phyloP scores from a whole-genome alignment of 1,140 invertebrate species.

The Drosophila asahinai region DNA sequence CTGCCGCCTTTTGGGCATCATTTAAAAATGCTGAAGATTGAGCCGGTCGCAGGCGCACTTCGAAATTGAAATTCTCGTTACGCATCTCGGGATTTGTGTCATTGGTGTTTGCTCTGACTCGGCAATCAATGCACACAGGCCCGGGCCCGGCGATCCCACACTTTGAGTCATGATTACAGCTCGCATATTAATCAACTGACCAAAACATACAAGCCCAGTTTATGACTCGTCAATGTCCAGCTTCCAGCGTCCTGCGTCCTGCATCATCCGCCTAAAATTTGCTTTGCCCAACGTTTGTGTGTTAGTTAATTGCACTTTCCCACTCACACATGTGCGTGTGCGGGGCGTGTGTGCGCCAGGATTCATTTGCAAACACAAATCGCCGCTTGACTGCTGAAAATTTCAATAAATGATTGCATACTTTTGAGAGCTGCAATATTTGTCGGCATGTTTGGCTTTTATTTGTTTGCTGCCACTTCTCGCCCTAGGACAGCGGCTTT shows the following conservation, averaged over 20 bases:
- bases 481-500: neutral
- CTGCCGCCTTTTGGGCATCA: constrained; percentile 55
- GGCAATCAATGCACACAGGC: constrained; percentile 50
- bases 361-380: constrained; percentile 21
- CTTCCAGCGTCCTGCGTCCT: neutral
- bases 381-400: constrained; percentile 31
- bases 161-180: constrained; percentile 26
- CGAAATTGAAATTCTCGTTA: constrained; percentile 52
- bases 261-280: constrained; percentile 11
- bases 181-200: constrained; percentile 71
- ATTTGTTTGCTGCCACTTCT: constrained; percentile 6
- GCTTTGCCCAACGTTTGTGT: constrained; percentile 20
- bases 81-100: constrained; percentile 35
- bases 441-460: constrained; percentile 15
- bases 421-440: constrained; percentile 46
- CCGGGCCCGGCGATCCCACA: constrained; percentile 8
- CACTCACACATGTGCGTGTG: constrained; percentile 1
- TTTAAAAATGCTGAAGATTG: constrained; percentile 51
- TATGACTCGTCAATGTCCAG: constrained; percentile 34
- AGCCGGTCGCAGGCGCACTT: constrained; percentile 65
- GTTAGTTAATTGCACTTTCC: constrained; percentile 50
- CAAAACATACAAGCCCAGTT: constrained; percentile 41
- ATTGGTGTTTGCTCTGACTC: constrained; percentile 55
- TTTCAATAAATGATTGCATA: constrained; percentile 63
- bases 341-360: neutral